phyloP scores from a whole-genome alignment of 2,113 vertebrate genomes.

The Pomatorhinus ruficollis region DNA sequence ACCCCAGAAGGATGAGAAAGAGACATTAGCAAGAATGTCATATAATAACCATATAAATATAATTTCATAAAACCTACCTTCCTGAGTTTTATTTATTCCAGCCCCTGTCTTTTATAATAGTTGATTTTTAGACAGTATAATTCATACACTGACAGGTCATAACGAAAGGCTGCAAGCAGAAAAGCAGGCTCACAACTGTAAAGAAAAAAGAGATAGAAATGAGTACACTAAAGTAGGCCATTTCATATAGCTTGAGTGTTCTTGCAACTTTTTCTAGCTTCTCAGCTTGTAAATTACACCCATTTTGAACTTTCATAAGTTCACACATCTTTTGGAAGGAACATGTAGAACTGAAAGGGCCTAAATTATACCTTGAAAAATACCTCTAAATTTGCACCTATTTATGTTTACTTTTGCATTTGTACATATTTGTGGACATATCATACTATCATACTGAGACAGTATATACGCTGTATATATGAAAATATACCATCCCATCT shows the following conservation, averaged over 20 bases:
- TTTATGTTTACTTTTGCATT: conserved; percentile 26
- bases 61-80: neutral
- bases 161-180: neutral
- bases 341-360: conserved; percentile 34
- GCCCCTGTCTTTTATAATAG: neutral
- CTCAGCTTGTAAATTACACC: conserved; percentile 48
- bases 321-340: conserved; percentile 53
- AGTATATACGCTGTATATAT: neutral
- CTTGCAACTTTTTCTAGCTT: conserved; percentile 41
- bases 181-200: conserved; percentile 6
- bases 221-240: conserved; percentile 47
- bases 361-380: conserved; percentile 24
- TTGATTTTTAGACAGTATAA: neutral
- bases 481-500: neutral
- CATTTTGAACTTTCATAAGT: conserved; percentile 49
- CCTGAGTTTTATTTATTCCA: neutral
- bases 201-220: neutral
- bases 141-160: neutral
- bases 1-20: neutral
- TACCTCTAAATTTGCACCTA: neutral
- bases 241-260: conserved; percentile 18
- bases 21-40: neutral
- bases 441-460: neutral
- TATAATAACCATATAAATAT: neutral
- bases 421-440: neutral